These are phyloP conservation scores for Lycodopsis pacificus DNA, from an alignment of 2,797 vertebrate species.

Conservation along the genomic window DNA sequence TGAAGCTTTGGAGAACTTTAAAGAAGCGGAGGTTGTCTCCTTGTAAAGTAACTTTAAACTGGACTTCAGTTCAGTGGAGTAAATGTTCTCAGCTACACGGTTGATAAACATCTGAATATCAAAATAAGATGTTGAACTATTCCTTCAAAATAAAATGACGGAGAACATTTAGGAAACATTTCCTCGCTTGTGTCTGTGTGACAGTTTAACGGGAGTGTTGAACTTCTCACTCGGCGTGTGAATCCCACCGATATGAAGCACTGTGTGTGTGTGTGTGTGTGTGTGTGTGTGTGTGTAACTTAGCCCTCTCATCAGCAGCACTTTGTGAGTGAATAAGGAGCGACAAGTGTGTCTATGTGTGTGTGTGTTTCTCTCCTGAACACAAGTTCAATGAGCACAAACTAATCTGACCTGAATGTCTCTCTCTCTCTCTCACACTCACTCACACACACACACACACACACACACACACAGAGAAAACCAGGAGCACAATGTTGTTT, in stretches of 20 bases:
- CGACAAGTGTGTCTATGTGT: slow-evolving; percentile 24
- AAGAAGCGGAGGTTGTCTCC: no score
- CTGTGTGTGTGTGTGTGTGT: slow-evolving; percentile 31
- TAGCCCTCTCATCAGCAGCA: slow-evolving; percentile 42
- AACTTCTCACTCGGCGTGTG: slow-evolving; percentile 35
- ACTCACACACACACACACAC: slow-evolving; percentile 24
- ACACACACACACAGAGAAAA: slow-evolving; percentile 31
- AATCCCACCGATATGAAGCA: slow-evolving; percentile 39
- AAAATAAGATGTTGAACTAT: no score
- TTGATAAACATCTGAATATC: no score
- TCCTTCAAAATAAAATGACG: no score
- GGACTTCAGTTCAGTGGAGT: no score
- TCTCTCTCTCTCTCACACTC: slow-evolving; percentile 34
- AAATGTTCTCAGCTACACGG: no score
- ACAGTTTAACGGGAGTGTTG: slow-evolving; percentile 19
- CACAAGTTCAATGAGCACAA: slow-evolving; percentile 68
- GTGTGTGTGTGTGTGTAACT: slow-evolving; percentile 32
- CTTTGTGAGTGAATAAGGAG: slow-evolving; percentile 33
- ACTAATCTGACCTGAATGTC: slow-evolving; percentile 80
- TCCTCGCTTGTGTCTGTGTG: slow-evolving; percentile 3
- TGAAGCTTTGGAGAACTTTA: no score
- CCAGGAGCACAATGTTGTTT: slow-evolving; percentile 71
- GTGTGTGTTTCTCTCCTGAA: slow-evolving; percentile 30
- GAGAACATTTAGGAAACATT: not conserved
- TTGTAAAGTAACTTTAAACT: no score